Evolutionary conservation across 2,888 invertebrate genomes (phyloP).

Genomic region (Sympetrum striolatum): DNA sequence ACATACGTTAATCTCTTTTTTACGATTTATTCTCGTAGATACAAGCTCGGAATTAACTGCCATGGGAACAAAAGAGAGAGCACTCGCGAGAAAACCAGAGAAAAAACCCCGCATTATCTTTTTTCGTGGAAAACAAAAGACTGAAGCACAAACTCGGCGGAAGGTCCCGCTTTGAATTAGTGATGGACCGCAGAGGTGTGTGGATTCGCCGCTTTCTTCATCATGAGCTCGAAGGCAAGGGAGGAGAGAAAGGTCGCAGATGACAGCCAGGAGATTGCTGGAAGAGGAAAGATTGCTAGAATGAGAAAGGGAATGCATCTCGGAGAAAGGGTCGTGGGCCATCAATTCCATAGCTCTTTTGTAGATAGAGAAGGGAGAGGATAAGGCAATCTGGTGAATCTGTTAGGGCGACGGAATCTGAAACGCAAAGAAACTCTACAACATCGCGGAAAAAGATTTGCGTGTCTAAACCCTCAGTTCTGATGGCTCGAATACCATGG

Average conservation of each 20-base stretch:
- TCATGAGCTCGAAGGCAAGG: neutral
- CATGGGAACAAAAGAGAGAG: too few relatives aligned
- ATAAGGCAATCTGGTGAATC: neutral
- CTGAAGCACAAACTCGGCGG: neutral
- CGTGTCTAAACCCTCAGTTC: neutral
- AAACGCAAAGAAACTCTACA: neutral
- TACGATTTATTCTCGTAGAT: too few relatives aligned
- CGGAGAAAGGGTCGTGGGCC: neutral
- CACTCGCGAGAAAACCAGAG: too few relatives aligned
- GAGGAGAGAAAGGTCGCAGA: neutral
- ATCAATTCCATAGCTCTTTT: constrained; percentile 10
- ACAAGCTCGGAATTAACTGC: too few relatives aligned
- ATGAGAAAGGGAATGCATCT: neutral
- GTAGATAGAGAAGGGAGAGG: neutral
- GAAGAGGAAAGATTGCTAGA: neutral
- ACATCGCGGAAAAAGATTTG: neutral
- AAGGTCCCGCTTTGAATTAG: neutral
- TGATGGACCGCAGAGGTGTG: neutral
- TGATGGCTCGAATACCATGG: neutral
- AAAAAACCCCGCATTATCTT: neutral
- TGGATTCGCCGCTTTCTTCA: neutral
- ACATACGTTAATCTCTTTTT: too few relatives aligned
- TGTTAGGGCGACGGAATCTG: neutral
- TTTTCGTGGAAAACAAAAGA: neutral
- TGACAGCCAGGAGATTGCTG: neutral